phyloP scores from a whole-genome alignment of 2,888 invertebrate genomes.

The Palloptera scutellata region DNA sequence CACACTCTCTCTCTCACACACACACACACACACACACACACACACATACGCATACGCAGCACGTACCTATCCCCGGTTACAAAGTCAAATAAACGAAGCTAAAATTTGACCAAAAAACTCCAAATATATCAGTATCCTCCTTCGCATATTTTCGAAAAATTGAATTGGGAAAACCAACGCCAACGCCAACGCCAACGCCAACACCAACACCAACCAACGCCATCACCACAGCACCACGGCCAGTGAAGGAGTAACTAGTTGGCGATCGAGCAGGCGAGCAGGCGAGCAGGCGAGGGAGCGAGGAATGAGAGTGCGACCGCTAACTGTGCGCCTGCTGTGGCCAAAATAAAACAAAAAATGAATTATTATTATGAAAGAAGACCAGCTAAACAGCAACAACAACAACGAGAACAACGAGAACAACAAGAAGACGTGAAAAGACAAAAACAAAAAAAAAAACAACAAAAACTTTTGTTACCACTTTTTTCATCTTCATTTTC shows the following conservation, averaged over 20 bases:
- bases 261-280: conserved; percentile 6
- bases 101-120: too few species aligned
- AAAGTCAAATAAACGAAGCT: too few species aligned
- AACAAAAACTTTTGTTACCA: neutral
- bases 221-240: neutral
- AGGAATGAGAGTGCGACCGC: neutral
- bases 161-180: too few species aligned
- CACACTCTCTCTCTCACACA: too few species aligned
- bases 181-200: too few species aligned
- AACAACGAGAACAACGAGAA: neutral
- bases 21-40: conserved; percentile 10
- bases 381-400: neutral
- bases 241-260: conserved; percentile 19
- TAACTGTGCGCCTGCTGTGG: neutral
- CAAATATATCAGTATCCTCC: too few species aligned
- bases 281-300: neutral
- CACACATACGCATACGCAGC: too few species aligned
- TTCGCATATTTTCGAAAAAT: too few species aligned
- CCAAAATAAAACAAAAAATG: conserved; percentile 4
- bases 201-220: neutral
- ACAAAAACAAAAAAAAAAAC: conserved; percentile 10
- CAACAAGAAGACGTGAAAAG: neutral
- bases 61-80: too few species aligned
- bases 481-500: neutral
- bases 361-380: conserved; percentile 3